phyloP scores from a whole-genome alignment of 2,888 invertebrate genomes.

The Platynereis dumerilii region DNA sequence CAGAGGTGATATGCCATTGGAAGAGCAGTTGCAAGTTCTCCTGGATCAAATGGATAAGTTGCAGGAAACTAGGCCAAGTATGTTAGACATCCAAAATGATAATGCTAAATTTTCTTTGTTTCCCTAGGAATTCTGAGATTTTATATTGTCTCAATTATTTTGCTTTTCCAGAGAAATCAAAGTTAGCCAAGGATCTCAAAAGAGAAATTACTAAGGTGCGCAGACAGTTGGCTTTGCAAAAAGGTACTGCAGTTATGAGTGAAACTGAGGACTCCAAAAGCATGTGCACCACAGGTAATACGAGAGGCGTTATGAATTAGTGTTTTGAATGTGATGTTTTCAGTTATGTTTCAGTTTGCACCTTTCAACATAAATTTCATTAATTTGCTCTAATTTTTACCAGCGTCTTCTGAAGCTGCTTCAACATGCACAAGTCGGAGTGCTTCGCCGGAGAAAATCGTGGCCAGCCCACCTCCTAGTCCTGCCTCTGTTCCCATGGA shows the following conservation, averaged over 20 bases:
- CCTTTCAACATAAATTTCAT: not conserved
- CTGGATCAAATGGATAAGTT: conserved; percentile 72
- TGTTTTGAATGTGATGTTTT: too few species aligned
- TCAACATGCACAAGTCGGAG: conserved; percentile 25
- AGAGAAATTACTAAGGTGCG: conserved; percentile 68
- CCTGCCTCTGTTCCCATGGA: not conserved
- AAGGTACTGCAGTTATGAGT: conserved; percentile 37
- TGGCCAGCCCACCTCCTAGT: conserved; percentile 2
- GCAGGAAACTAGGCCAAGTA: conserved; percentile 52
- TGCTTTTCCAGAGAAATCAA: conserved; percentile 43
- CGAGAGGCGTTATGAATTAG: too few species aligned
- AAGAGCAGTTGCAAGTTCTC: conserved; percentile 67
- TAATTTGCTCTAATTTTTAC: not conserved
- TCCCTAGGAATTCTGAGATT: too few species aligned
- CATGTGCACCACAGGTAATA: conserved; percentile 7
- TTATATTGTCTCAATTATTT: not conserved
- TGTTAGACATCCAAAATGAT: not conserved
- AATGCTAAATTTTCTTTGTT: too few species aligned
- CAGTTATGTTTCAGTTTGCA: too few species aligned
- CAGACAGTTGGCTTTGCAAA: conserved; percentile 57
- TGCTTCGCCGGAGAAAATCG: conserved; percentile 12
- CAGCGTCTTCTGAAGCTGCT: conserved; percentile 22
- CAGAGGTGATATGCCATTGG: conserved; percentile 56
- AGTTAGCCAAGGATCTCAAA: conserved; percentile 57
- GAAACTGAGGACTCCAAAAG: conserved; percentile 36